Conservation (phyloP, 2,113 vertebrate species). For the Melierax canorus region DNA sequence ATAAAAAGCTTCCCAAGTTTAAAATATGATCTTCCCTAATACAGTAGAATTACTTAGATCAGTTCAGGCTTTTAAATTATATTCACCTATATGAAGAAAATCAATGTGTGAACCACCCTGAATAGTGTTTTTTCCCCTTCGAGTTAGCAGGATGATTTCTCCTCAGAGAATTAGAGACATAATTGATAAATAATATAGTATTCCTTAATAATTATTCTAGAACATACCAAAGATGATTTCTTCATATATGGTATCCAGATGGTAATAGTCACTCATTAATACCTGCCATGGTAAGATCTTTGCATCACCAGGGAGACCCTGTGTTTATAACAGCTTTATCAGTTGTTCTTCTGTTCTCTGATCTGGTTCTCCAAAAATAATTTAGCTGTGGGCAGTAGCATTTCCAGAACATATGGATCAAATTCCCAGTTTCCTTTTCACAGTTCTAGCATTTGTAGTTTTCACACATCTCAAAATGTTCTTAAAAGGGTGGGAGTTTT, state of each 20-base stretch:
- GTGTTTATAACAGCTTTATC: slow-evolving; percentile 54
- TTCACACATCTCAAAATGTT: slow-evolving; percentile 67
- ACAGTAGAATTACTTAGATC: neutral
- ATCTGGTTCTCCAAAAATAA: slow-evolving; percentile 56
- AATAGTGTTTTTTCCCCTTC: neutral
- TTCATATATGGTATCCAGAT: neutral
- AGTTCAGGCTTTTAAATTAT: neutral
- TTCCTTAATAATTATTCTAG: neutral
- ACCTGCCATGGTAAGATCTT: neutral
- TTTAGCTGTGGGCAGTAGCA: slow-evolving; percentile 61
- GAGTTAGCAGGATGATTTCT: neutral
- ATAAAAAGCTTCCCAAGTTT: neutral
- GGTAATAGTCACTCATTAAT: slow-evolving; percentile 11
- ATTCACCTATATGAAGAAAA: neutral
- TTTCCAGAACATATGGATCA: slow-evolving; percentile 70
- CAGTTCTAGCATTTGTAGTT: slow-evolving; percentile 65
- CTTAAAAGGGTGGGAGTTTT: slow-evolving; percentile 26
- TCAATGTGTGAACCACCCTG: neutral
- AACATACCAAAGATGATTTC: neutral
- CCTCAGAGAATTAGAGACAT: neutral
- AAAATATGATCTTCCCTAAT: neutral
- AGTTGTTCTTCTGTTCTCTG: slow-evolving; percentile 47
- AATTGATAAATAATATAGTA: neutral
- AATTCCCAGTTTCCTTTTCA: slow-evolving; percentile 66
- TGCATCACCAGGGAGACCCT: slow-evolving; percentile 49